These are phyloP conservation scores for Julus scanicus DNA, from an alignment of 2,888 invertebrate species.

Conservation along the genomic window DNA sequence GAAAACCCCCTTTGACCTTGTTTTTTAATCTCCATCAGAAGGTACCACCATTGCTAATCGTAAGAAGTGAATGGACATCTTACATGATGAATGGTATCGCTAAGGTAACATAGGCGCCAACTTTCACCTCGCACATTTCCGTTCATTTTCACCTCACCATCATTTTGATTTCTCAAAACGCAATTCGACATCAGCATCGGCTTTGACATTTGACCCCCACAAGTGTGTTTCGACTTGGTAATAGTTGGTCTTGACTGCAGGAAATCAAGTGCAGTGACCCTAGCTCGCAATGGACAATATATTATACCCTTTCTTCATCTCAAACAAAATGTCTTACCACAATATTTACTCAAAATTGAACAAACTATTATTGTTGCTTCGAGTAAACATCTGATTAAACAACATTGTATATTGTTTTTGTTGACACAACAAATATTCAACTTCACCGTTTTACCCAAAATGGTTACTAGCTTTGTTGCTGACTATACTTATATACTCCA, in stretches of 20 bases:
- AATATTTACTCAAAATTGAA: too few relatives aligned
- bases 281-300: not conserved
- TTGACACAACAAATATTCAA: too few relatives aligned
- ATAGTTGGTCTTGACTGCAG: not conserved
- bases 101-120: not conserved
- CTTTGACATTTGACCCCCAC: slow-evolving; percentile 8
- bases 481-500: too few relatives aligned
- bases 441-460: too few relatives aligned
- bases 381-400: too few relatives aligned
- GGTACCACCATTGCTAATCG: not conserved
- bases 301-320: not conserved
- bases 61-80: not conserved
- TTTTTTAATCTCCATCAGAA: not conserved
- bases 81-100: not conserved
- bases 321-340: too few relatives aligned
- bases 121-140: slow-evolving; percentile 25
- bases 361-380: too few relatives aligned
- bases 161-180: not conserved
- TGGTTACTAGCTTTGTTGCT: too few relatives aligned
- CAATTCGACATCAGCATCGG: not conserved
- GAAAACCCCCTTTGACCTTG: not conserved
- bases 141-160: not conserved
- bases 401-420: too few relatives aligned
- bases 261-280: not conserved
- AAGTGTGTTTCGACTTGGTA: slow-evolving; percentile 1